Percentiles rank a stretch among this genome's conserved stretches.
Conservation (phyloP, 2,797 vertebrate species). For the Psittacula echo region DNA sequence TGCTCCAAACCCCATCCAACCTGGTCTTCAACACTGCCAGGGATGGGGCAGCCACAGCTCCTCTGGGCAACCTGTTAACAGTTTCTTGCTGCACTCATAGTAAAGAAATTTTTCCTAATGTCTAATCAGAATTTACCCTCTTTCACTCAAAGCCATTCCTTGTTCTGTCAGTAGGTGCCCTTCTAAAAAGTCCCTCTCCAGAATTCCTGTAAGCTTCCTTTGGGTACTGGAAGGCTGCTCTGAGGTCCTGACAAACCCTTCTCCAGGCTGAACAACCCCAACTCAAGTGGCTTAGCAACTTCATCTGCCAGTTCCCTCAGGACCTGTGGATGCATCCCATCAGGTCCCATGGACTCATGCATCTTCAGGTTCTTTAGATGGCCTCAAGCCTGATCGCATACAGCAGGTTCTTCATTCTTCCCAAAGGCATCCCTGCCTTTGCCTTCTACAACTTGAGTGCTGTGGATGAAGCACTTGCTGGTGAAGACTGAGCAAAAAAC, state of each 20-base stretch:
- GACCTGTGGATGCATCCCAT: neutral
- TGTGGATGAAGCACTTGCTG: neutral
- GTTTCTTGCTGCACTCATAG: neutral
- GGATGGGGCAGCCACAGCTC: neutral
- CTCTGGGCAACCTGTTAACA: neutral
- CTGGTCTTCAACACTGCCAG: neutral
- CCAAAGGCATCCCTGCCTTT: neutral
- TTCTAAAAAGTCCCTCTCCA: neutral
- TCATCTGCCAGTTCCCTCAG: neutral
- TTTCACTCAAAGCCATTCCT: neutral
- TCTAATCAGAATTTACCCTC: neutral
- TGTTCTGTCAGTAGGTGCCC: neutral
- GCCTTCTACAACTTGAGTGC: neutral
- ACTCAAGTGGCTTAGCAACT: neutral
- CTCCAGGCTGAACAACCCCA: neutral
- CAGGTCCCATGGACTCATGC: neutral
- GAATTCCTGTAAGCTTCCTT: neutral
- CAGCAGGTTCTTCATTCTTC: neutral
- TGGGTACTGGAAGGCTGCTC: neutral
- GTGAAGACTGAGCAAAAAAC: neutral
- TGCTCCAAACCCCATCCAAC: neutral
- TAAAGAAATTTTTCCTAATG: neutral
- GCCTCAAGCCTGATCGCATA: neutral
- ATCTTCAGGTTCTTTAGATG: neutral
- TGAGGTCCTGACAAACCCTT: neutral